A percentile compares a stretch with the other conserved stretches of the same genome.
phyloP scores from a whole-genome alignment of 2,113 vertebrate genomes.

The Abramis brama region DNA sequence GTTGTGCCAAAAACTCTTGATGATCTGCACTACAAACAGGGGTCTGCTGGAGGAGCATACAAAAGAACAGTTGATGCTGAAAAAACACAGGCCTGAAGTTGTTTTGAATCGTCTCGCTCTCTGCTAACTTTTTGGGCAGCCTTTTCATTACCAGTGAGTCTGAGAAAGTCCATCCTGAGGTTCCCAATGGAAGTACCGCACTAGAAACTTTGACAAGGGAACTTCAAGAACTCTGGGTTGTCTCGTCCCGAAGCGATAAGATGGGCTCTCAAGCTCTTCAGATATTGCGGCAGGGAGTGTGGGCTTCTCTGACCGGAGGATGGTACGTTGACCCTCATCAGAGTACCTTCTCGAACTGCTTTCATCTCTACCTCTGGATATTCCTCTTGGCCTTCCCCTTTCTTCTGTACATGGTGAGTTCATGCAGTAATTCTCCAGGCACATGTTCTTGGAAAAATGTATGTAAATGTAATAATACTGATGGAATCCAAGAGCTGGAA shows the following conservation, averaged over 20 bases:
- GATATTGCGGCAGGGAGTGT: slow-evolving; percentile 90
- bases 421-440: not conserved
- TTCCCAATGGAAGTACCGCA: slow-evolving; percentile 73
- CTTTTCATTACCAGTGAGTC: slow-evolving; percentile 60
- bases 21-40: slow-evolving; percentile 53
- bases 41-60: slow-evolving; percentile 65
- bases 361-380: slow-evolving; percentile 92
- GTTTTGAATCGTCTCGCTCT: not conserved
- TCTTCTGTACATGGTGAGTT: slow-evolving; percentile 89
- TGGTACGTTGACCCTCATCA: slow-evolving; percentile 94
- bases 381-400: slow-evolving; percentile 88
- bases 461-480: not conserved
- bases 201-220: slow-evolving; percentile 59
- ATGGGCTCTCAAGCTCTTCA: slow-evolving; percentile 88
- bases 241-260: slow-evolving; percentile 58
- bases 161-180: slow-evolving; percentile 60
- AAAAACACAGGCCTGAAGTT: slow-evolving; percentile 56
- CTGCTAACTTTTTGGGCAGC: slow-evolving; percentile 46
- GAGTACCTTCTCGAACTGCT: slow-evolving; percentile 93
- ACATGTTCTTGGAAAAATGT: not conserved
- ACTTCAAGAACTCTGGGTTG: slow-evolving; percentile 54
- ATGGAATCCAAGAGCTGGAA: not conserved
- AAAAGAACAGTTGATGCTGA: slow-evolving; percentile 60
- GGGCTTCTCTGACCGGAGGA: slow-evolving; percentile 90
- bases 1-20: slow-evolving; percentile 73